Conservation (phyloP, 2,888 invertebrate species). For the Spisula solida region DNA sequence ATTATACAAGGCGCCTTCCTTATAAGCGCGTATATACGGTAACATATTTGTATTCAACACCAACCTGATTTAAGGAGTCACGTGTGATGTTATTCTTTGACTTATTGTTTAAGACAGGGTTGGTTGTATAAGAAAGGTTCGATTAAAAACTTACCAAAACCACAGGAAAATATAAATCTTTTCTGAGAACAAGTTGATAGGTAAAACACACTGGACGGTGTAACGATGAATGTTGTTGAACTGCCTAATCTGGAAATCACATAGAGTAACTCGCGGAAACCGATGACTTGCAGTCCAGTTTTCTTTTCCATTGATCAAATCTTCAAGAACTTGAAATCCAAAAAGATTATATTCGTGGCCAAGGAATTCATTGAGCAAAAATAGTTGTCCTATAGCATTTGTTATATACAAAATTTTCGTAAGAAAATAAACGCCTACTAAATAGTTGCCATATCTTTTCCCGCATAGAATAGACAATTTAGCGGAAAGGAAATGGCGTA, state of each 20-base stretch:
- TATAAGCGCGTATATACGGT: no score
- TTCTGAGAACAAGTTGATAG: slow-evolving; percentile 86
- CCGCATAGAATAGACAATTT: slow-evolving; percentile 86
- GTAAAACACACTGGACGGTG: slow-evolving; percentile 84
- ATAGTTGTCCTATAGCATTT: slow-evolving; percentile 88
- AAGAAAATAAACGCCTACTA: slow-evolving; percentile 87
- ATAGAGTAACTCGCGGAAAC: slow-evolving; percentile 86
- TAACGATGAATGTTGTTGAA: slow-evolving; percentile 85
- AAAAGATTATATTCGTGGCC: slow-evolving; percentile 87
- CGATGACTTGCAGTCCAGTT: slow-evolving; percentile 84
- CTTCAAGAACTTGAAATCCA: slow-evolving; percentile 88
- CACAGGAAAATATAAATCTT: slow-evolving; percentile 87
- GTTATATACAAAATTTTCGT: slow-evolving; percentile 87
- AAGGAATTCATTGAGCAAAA: slow-evolving; percentile 88
- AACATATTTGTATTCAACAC: no score
- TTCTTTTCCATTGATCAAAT: slow-evolving; percentile 86
- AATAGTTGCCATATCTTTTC: slow-evolving; percentile 88
- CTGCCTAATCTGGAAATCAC: slow-evolving; percentile 87
- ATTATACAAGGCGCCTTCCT: no score
- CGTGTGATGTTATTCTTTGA: no score
- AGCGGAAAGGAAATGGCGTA: slow-evolving; percentile 84
- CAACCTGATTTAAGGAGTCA: no score
- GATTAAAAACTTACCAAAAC: slow-evolving; percentile 83
- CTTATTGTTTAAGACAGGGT: no score
- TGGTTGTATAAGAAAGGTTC: no score